phyloP scores from a whole-genome alignment of 2,113 vertebrate genomes.

The Gorsachius goisagi region DNA sequence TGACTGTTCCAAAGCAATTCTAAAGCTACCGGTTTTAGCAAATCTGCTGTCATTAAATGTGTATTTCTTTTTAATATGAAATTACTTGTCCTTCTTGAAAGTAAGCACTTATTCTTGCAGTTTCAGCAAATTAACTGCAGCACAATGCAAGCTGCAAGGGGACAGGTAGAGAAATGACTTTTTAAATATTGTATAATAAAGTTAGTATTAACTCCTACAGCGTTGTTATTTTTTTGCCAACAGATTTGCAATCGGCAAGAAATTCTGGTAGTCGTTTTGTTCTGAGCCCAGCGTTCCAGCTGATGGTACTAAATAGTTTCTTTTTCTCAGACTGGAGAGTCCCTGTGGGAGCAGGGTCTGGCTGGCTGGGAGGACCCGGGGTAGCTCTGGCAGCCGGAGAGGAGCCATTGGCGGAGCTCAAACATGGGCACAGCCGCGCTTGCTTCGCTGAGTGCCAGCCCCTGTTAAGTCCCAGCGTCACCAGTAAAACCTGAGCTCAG shows the following conservation, averaged over 20 bases:
- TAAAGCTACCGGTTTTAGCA: background rate
- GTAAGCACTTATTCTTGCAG: conserved; percentile 22
- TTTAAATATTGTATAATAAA: conserved; percentile 61
- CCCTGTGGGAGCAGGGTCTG: background rate
- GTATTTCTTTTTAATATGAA: background rate
- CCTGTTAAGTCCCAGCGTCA: background rate
- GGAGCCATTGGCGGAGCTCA: background rate
- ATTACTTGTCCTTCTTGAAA: background rate
- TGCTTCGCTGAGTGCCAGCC: background rate
- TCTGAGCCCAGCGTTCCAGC: background rate
- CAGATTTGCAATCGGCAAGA: background rate
- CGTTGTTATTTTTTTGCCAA: background rate
- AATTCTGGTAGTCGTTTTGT: background rate
- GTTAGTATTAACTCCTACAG: conserved; percentile 34
- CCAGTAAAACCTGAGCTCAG: background rate
- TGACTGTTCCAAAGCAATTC: background rate
- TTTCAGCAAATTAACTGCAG: background rate
- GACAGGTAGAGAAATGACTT: conserved; percentile 31
- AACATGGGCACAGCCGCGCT: background rate
- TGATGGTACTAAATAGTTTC: background rate
- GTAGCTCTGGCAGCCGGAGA: background rate
- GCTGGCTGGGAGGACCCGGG: background rate
- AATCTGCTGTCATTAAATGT: conserved; percentile 3
- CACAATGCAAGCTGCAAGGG: conserved; percentile 35
- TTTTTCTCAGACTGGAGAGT: background rate